Percentiles rank a stretch among this genome's conserved stretches.
These are phyloP conservation scores for Dascillus cervinus DNA, from an alignment of 2,888 invertebrate species.

Conservation along the genomic window DNA sequence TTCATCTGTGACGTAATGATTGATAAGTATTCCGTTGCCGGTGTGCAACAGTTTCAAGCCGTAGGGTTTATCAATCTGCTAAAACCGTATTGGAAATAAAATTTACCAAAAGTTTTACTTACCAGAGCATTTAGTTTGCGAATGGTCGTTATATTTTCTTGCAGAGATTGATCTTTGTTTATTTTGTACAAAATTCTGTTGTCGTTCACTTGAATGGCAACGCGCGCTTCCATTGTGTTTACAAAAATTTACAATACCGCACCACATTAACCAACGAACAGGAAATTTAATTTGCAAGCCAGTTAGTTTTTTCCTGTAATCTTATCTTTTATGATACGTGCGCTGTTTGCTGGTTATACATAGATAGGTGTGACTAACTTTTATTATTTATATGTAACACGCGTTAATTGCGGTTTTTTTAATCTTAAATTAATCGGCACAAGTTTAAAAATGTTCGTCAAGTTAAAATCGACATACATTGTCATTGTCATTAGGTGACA, in stretches of 20 bases:
- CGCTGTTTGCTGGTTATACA: too few species aligned
- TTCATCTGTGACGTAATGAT: slow-evolving; percentile 28
- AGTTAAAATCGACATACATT: too few species aligned
- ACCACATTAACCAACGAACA: too few species aligned
- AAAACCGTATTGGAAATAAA: not conserved
- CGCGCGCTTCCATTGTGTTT: slow-evolving; percentile 16
- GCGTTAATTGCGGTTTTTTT: too few species aligned
- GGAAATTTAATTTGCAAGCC: too few species aligned
- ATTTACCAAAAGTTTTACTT: slow-evolving; percentile 6
- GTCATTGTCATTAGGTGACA: too few species aligned
- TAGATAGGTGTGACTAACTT: too few species aligned
- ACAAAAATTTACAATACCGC: not conserved
- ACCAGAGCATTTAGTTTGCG: slow-evolving; percentile 17
- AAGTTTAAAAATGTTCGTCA: too few species aligned
- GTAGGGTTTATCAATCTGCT: slow-evolving; percentile 14
- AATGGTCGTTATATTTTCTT: slow-evolving; percentile 17
- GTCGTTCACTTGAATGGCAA: slow-evolving; percentile 18
- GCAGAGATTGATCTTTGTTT: slow-evolving; percentile 15
- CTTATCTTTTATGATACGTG: too few species aligned
- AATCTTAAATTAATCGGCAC: too few species aligned
- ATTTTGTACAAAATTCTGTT: slow-evolving; percentile 16
- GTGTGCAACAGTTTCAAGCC: slow-evolving; percentile 30
- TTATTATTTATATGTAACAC: too few species aligned
- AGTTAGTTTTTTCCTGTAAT: too few species aligned
- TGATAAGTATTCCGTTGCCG: slow-evolving; percentile 18